These are phyloP conservation scores for Bufo bufo DNA, from an alignment of 2,113 vertebrate species.

Conservation along the genomic window DNA sequence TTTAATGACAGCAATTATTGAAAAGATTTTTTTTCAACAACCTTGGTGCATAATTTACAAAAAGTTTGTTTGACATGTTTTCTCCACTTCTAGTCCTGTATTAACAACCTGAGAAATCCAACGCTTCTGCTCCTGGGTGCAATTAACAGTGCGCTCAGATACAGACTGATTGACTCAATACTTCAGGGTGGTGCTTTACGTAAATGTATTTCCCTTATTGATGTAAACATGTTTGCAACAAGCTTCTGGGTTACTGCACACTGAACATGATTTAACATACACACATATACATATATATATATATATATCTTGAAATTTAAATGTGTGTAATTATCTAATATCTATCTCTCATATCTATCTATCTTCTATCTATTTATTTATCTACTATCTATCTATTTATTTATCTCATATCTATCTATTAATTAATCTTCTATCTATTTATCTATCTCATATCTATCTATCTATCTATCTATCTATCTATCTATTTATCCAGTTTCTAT, in stretches of 20 bases:
- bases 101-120: background rate
- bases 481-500: background rate
- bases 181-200: background rate
- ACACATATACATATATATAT: no score
- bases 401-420: no score
- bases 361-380: no score
- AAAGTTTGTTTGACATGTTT: slow-evolving; percentile 36
- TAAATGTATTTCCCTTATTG: slow-evolving; percentile 4
- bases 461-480: background rate
- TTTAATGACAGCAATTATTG: slow-evolving; percentile 84
- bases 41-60: slow-evolving; percentile 33
- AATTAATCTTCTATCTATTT: background rate
- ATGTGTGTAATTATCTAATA: background rate
- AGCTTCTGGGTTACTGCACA: background rate
- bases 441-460: no score
- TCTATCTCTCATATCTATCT: background rate
- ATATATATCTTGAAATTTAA: background rate
- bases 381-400: background rate
- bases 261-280: no score
- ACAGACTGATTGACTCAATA: slow-evolving; percentile 7
- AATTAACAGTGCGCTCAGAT: background rate
- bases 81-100: slow-evolving; percentile 6
- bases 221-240: slow-evolving; percentile 16
- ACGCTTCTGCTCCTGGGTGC: background rate
- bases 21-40: slow-evolving; percentile 58